Percentiles rank a stretch among this genome's conserved stretches.
These are phyloP conservation scores for Enteromius afrohamiltoni DNA, from an alignment of 2,797 vertebrate genomes.

Conservation along the genomic window DNA sequence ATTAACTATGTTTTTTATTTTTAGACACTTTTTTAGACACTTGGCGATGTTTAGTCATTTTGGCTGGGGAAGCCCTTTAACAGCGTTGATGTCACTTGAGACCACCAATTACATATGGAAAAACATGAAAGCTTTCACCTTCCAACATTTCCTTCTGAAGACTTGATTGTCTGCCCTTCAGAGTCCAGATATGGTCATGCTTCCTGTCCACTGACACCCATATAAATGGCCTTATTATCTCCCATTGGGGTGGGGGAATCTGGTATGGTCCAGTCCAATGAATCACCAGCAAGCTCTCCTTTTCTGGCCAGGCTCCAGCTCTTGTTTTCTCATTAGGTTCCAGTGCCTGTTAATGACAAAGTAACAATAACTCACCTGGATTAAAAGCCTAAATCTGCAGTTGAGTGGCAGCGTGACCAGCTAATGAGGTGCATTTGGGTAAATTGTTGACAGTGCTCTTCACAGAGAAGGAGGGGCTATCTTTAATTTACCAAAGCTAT, in stretches of 20 bases:
- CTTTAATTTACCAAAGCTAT: slow-evolving; percentile 84
- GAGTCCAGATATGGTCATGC: slow-evolving; percentile 57
- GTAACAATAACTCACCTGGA: slow-evolving; percentile 84
- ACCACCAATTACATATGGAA: not conserved
- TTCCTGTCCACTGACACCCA: slow-evolving; percentile 66
- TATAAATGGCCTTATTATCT: slow-evolving; percentile 79
- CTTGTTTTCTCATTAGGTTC: slow-evolving; percentile 83
- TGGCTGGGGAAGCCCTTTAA: not conserved
- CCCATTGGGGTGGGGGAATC: slow-evolving; percentile 73
- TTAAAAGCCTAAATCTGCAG: slow-evolving; percentile 76
- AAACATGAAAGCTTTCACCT: slow-evolving; percentile 26
- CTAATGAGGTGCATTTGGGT: slow-evolving; percentile 84
- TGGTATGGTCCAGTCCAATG: slow-evolving; percentile 73
- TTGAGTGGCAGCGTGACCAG: slow-evolving; percentile 76
- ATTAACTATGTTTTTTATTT: too few relatives aligned
- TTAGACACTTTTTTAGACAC: too few relatives aligned
- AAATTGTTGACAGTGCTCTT: slow-evolving; percentile 87
- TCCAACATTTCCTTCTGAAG: slow-evolving; percentile 35
- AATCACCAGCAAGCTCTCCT: slow-evolving; percentile 75
- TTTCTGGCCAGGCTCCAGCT: slow-evolving; percentile 81
- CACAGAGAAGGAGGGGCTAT: slow-evolving; percentile 61
- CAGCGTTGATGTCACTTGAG: not conserved
- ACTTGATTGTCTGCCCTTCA: slow-evolving; percentile 63
- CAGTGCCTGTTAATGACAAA: slow-evolving; percentile 64
- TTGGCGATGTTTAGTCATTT: not conserved